Base-by-base conservation (phyloP, 2,888 invertebrate species). In the Cepaea hortensis region DNA sequence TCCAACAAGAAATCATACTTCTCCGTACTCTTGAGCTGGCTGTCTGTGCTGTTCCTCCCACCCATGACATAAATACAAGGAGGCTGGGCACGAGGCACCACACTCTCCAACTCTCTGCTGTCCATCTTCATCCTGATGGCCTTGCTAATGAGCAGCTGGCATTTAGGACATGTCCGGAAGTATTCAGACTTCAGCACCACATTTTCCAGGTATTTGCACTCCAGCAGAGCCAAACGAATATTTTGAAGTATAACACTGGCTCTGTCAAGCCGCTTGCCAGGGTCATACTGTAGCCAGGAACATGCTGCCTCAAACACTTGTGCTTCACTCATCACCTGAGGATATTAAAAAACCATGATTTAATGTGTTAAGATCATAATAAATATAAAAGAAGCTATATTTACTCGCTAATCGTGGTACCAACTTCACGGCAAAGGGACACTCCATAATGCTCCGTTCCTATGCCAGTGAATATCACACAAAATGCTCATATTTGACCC, bases 21-120 rank as follows among this genome's bases (percentile, higher is more conserved):
- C 88, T 94, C 93, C 90, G 93, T 92, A 88, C 92, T 93, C 81
- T 91, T 92, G n/a, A 94, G 89, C 89, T 94, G 94, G 86, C 93
- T 93, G 85, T 92, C 92, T 11, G 91, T 90, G 84, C 93, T 92
- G 85, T 93, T 94, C 55, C 94, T 85, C 0, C 94, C 94, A 13
- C 94, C 94, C 15, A 94, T 91, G n/a, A 93, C 94, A 90, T 93
- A 93, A 46, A 94, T 92, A 86, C 93, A 93, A 0, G 92, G 93
- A 0, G 94, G 93, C 89, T 93, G 92, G 6, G 93, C 93, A 11
- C 94, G 90, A 0, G 92, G 92, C 0, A 91, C 90, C 73, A 93
- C 88, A 83, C 90, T 83, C 72, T 92, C 91, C 87, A 93, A 87
- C 46, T 91, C 91, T 35, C 88, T 90, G 62, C 90, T 90, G 89